A percentile compares a stretch with the other conserved stretches of the same genome.
Conservation (phyloP, 2,113 vertebrate species). For the Cygnus buccinator region DNA sequence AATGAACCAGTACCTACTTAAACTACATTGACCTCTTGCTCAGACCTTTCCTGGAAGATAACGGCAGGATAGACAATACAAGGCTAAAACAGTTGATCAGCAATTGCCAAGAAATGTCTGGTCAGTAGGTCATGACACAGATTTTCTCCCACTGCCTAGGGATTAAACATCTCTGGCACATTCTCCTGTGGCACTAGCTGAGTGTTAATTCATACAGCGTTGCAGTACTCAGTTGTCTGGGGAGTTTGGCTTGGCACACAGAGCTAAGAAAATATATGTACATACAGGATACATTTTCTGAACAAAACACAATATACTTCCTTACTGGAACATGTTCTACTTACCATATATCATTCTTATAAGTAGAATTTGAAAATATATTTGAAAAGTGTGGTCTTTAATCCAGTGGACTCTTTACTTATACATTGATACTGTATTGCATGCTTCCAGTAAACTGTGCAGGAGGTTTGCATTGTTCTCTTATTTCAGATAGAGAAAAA, state of each 20-base stretch:
- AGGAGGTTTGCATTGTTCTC: neutral
- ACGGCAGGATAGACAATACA: constrained; percentile 11
- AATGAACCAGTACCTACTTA: neutral
- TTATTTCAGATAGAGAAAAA: neutral
- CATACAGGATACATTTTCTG: neutral
- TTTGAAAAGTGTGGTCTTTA: neutral
- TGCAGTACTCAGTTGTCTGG: neutral
- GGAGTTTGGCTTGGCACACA: neutral
- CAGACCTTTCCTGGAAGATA: constrained; percentile 50
- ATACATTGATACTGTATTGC: neutral
- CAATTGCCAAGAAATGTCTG: constrained; percentile 58
- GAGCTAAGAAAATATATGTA: neutral
- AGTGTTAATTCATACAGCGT: neutral
- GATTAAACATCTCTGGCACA: constrained; percentile 1
- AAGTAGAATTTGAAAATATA: neutral
- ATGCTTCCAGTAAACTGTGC: neutral
- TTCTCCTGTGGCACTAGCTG: neutral
- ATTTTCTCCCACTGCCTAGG: neutral
- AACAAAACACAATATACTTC: neutral
- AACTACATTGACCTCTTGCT: constrained; percentile 1
- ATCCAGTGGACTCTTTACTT: neutral
- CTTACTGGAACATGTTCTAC: neutral
- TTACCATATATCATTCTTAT: neutral
- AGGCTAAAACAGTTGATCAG: neutral
- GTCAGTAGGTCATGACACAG: constrained; percentile 13